Conservation (phyloP, 2,888 invertebrate species). For the Chaitophorus viminalis region DNA sequence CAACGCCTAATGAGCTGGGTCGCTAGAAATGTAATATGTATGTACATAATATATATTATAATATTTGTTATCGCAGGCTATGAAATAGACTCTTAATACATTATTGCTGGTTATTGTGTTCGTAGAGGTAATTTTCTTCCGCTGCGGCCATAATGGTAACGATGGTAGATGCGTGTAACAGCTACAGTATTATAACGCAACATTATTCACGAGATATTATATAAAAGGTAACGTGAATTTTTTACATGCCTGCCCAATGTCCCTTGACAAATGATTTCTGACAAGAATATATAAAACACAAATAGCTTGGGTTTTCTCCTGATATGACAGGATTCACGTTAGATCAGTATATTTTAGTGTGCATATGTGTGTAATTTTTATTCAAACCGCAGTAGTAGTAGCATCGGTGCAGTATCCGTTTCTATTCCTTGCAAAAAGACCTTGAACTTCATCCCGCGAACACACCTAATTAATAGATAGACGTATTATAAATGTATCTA, state of each 20-base stretch:
- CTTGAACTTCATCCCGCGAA: not conserved
- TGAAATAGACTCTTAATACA: not conserved
- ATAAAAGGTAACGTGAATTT: not conserved
- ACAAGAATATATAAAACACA: too few relatives aligned
- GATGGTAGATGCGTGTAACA: not conserved
- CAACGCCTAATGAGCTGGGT: not conserved
- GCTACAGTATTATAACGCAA: too few relatives aligned
- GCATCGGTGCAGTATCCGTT: not conserved
- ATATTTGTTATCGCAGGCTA: not conserved
- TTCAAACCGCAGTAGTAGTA: not conserved
- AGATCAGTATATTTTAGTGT: not conserved
- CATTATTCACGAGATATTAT: not conserved
- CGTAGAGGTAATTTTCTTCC: not conserved
- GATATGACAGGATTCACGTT: too few relatives aligned
- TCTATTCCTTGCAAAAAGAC: not conserved
- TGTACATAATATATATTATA: too few relatives aligned
- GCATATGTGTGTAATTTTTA: not conserved
- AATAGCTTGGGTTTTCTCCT: too few relatives aligned
- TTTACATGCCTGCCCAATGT: not conserved
- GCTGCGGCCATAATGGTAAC: not conserved
- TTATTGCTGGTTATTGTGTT: constrained; percentile 45
- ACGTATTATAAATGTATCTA: not conserved
- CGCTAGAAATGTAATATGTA: not conserved
- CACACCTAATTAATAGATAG: constrained; percentile 22
- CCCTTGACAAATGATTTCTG: too few relatives aligned